A percentile compares a stretch with the other conserved stretches of the same genome.
Conservation (phyloP, 92 coral and sea anemone genomes). For the Bergia sp. region DNA sequence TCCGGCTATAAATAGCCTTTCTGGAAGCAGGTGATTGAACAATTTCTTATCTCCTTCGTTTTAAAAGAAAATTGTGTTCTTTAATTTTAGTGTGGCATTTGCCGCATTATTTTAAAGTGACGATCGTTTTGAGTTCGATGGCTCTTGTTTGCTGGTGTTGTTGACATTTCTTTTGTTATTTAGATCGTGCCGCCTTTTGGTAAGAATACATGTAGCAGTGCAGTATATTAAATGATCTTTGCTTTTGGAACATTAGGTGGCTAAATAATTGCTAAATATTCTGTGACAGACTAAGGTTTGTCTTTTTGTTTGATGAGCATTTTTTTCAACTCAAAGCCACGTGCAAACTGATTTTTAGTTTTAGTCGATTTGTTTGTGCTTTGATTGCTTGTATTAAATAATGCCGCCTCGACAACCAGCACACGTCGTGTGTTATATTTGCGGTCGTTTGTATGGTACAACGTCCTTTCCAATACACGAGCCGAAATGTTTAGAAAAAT, state of each 20-base stretch:
- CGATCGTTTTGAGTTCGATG: no score
- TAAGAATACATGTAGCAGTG: neutral
- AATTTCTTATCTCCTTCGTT: neutral
- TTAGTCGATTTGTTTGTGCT: neutral
- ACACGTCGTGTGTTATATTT: conserved; percentile 91
- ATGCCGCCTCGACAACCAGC: conserved; percentile 87
- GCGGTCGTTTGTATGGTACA: conserved; percentile 97
- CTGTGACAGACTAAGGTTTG: neutral
- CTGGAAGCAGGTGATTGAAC: conserved; percentile 6
- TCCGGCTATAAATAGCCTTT: conserved; percentile 11
- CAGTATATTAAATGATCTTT: no score
- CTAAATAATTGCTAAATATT: neutral
- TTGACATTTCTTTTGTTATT: no score
- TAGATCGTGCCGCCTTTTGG: neutral
- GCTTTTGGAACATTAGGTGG: neutral
- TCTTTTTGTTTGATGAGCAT: neutral
- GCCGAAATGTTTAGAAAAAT: conserved; percentile 96
- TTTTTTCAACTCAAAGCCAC: neutral
- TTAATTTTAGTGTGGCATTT: neutral
- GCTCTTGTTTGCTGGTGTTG: no score
- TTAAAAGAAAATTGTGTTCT: neutral
- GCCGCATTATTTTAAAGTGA: neutral
- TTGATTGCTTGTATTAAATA: neutral
- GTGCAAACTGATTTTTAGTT: neutral
- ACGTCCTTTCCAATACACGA: conserved; percentile 84